Evolutionary conservation across 2,888 invertebrate species (phyloP), one percentile per base, ranked within the genome.

Genomic region (Tetragnatha montana): DNA sequence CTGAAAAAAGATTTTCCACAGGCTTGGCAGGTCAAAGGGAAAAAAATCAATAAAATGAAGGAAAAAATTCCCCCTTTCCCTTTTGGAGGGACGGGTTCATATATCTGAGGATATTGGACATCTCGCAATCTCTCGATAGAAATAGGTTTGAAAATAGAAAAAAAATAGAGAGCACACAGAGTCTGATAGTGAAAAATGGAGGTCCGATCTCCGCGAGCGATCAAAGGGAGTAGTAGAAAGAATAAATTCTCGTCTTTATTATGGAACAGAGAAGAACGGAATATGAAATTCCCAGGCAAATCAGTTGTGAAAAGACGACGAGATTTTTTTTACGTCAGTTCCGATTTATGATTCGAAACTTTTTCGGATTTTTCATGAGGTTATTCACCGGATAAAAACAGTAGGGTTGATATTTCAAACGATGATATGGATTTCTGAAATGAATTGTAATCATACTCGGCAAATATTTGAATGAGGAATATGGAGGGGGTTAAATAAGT

Each of bases 21-120:
- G 76, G 51, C 21, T 49, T 19, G 50, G 50, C n/a, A n/a, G 78
- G 22, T 12, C 14, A 75, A 49, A 49, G 17, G 12, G 12, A 35
- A 35, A 2, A 35, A 35, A 35, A 35, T 35, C 35, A 35, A 35
- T 35, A 35, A 35, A 35, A 35, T 4, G 35, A 35, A 35, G 1
- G 12, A 10, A 60, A 60, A 60, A 60, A 60, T 60, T 60, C 60
- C 12, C 14, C 6, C 12, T 60, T 60, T 60, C 60, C 60, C 10
- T 17, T 60, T 17, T 8, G 17, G 35, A 35, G 60, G 17, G 60
- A 60, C 12, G 60, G 78, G 60, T 17, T 60, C 60, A 78, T 78
- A 78, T 78, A 60, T 78, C 21, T 51, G 21, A 78, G 78, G 60
- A 78, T 78, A 78, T 78, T 78, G 78, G 78, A 78, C 78, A 78